Percentiles rank a stretch among this genome's conserved stretches.
Evolutionary conservation across 2,888 invertebrate species (phyloP).

Genomic region (Lumbricus terrestris): DNA sequence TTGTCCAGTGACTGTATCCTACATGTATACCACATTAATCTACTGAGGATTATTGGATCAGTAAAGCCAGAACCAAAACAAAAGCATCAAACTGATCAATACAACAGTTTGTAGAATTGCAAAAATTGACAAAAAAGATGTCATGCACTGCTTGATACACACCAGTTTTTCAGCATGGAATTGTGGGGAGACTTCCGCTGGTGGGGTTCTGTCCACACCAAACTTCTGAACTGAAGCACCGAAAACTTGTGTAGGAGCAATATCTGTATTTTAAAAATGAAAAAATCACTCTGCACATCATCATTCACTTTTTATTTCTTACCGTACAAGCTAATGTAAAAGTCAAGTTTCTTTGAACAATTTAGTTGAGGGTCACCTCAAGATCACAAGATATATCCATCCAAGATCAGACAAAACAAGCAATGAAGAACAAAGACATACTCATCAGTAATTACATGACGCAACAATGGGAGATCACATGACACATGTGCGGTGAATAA

Average conservation of each 20-base stretch:
- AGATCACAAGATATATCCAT: too few species aligned
- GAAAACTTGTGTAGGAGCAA: slow-evolving; percentile 8
- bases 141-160: background rate
- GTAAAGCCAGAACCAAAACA: background rate
- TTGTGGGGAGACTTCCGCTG: background rate
- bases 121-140: background rate
- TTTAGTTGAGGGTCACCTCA: background rate
- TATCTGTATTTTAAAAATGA: background rate
- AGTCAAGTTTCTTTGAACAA: too few species aligned
- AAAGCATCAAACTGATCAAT: background rate
- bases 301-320: background rate
- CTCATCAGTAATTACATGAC: too few species aligned
- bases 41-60: background rate
- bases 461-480: too few species aligned
- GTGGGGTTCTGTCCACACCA: background rate
- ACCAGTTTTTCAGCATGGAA: background rate
- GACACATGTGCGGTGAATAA: too few species aligned
- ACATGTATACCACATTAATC: background rate
- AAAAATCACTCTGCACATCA: background rate
- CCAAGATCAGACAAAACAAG: too few species aligned
- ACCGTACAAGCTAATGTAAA: too few species aligned
- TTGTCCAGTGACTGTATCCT: background rate
- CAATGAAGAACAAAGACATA: too few species aligned
- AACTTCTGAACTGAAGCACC: background rate
- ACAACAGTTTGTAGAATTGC: background rate